Evolutionary conservation across 2,797 vertebrate genomes (phyloP), one percentile per base, ranked within the genome.

Genomic region (Pelodytes ibericus): DNA sequence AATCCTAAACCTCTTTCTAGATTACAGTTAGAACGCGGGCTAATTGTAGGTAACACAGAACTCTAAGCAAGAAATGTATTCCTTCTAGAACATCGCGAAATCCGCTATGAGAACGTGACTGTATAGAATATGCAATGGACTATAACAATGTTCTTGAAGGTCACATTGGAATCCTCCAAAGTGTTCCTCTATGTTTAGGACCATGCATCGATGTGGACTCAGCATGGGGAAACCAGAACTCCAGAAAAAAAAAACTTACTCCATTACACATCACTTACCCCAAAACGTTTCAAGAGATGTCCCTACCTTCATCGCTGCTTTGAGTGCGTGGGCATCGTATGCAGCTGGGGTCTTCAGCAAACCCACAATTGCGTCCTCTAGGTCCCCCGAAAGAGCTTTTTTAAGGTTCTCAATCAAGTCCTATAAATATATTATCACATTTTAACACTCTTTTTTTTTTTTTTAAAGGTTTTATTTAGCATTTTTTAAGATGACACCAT

Each of bases 231-330:
- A n/a, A n/a, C n/a, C n/a, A n/a, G n/a, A n/a, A n/a, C n/a, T n/a
- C n/a, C n/a, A n/a, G n/a, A n/a, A n/a, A n/a, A n/a, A n/a, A n/a
- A n/a, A n/a, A n/a, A n/a, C n/a, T n/a, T 36, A 36, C 4, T 36
- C 31, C 11, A 2, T 44, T 44, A 16, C 3, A 44, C 7, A 44
- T 44, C 11, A 3, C 15, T 44, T 3, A 44, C 2, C 41, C 3
- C 41, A 0, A 16, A 44, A 13, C 24, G 5, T 53, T 53, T 53
- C 11, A 8, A 53, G n/a, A 25, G n/a, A 36, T 36, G 6, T 56
- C 59, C 68, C 82, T 67, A 96, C 94, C 84, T 83, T 88, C 91
- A 96, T 89, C 69, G 93, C 90, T 18, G 80, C 80, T 7, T 89
- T 89, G 20, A 96, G 73, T n/a, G 93, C 90, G 5, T 88, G 81